Evolutionary conservation across 2,888 invertebrate genomes (phyloP), one percentile per base, ranked within the genome.

Genomic region (Netelia fuscicornis): DNA sequence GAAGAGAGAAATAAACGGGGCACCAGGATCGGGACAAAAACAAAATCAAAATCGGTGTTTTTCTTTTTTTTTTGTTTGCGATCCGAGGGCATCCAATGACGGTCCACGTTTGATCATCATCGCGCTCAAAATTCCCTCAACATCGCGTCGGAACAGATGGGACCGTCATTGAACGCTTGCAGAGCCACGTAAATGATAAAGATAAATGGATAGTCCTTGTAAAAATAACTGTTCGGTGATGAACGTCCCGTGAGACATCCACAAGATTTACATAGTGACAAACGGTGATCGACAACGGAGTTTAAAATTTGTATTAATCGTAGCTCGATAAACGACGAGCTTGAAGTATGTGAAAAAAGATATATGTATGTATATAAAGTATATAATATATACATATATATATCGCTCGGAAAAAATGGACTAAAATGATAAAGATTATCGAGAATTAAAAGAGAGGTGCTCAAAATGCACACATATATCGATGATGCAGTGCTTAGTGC

Each of bases 381-480:
- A 52, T 13, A 52, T 52, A 10, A 10, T 52, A 52, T 52, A 52
- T 13, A 52, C 11, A 52, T 11, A 52, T 11, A 56, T 20, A 74
- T 74, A 83, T 89, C 86, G 86, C 89, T 90, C 89, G 88, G 89
- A 88, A 84, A 83, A 48, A 87, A 90, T 86, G 89, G 86, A 89
- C 67, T 89, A 77, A 87, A 87, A 90, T 88, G 85, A 91, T 70
- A 76, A 90, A 92, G 90, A 90, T 93, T 92, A 91, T 93, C 88
- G 90, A 92, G 92, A 93, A 93, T 92, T 90, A 92, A 93, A 90
- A 92, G 86, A 93, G 92, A 93, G 92, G 92, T 93, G 93, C 93
- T 91, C 93, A 93, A 93, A 93, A 93, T 93, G 93, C 92, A 93
- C 92, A 93, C 92, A 93, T 93, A 93, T 93, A 93, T 92, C 91